Evolutionary conservation across 2,113 vertebrate genomes (phyloP).

Genomic region (Equus quagga): DNA sequence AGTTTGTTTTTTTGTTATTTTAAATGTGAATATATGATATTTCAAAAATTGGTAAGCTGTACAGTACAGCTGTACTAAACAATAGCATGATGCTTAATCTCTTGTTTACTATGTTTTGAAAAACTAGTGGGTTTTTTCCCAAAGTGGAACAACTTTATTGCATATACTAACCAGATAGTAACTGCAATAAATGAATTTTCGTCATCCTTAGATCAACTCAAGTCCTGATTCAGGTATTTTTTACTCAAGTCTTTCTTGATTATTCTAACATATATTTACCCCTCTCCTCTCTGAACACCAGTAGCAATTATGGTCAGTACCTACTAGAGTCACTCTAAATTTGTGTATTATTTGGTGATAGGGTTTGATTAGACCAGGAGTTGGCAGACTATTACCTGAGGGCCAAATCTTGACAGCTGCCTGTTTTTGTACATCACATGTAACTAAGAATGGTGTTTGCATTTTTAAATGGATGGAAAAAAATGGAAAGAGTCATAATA

Average conservation of each 20-base stretch:
- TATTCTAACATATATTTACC: background rate
- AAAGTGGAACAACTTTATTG: background rate
- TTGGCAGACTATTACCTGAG: background rate
- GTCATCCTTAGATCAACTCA: background rate
- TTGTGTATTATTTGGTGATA: background rate
- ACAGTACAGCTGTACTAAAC: background rate
- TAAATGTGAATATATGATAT: background rate
- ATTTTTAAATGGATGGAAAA: conserved; percentile 25
- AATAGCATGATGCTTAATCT: background rate
- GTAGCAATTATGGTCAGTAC: background rate
- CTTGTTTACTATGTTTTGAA: conserved; percentile 22
- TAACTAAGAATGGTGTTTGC: background rate
- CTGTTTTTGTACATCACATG: background rate
- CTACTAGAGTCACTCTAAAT: background rate
- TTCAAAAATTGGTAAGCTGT: background rate
- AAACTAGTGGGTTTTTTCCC: background rate
- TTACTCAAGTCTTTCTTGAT: background rate
- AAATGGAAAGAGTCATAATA: background rate
- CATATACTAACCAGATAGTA: background rate
- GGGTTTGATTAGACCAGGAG: background rate
- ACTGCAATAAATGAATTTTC: background rate
- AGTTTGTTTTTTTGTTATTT: background rate
- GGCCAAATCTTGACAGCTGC: background rate
- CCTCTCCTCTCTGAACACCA: background rate
- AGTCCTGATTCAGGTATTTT: background rate